Evolutionary conservation across 30 jellyfish, hydroid and myxozoan genomes (phyloP).

Genomic region (Hydractinia symbiolongicarpus): DNA sequence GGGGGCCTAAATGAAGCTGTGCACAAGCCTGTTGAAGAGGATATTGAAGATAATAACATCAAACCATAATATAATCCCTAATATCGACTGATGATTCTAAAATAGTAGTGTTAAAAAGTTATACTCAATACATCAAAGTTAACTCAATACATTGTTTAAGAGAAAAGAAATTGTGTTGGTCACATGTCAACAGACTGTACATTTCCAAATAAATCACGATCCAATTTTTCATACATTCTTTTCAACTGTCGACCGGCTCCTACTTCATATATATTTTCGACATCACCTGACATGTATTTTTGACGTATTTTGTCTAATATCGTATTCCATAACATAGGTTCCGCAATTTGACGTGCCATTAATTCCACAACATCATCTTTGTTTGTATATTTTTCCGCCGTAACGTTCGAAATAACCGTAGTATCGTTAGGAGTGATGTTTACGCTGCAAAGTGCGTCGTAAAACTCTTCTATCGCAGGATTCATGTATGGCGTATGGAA

Average conservation of each 20-base stretch:
- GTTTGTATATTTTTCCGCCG: slow-evolving; percentile 60
- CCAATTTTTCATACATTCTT: slow-evolving; percentile 55
- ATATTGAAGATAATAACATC: no score
- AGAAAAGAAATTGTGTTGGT: not conserved
- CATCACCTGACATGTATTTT: slow-evolving; percentile 22
- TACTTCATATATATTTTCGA: slow-evolving; percentile 54
- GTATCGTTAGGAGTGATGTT: slow-evolving; percentile 33
- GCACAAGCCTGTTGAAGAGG: no score
- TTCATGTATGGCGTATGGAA: slow-evolving; percentile 92
- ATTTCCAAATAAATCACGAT: not conserved
- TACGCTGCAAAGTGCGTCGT: slow-evolving; percentile 45
- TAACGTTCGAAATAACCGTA: slow-evolving; percentile 68
- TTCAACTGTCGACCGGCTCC: slow-evolving; percentile 78
- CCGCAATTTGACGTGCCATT: slow-evolving; percentile 76
- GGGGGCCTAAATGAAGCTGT: no score
- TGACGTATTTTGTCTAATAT: slow-evolving; percentile 34
- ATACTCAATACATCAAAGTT: no score
- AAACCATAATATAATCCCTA: no score
- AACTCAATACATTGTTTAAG: no score
- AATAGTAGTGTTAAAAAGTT: no score
- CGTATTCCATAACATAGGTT: slow-evolving; percentile 77
- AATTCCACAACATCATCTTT: slow-evolving; percentile 50
- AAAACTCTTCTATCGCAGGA: slow-evolving; percentile 66
- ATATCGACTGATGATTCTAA: no score
- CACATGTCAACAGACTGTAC: not conserved